These are phyloP conservation scores for Potamilus streckersoni DNA, from an alignment of 1,140 invertebrate species.

Conservation along the genomic window DNA sequence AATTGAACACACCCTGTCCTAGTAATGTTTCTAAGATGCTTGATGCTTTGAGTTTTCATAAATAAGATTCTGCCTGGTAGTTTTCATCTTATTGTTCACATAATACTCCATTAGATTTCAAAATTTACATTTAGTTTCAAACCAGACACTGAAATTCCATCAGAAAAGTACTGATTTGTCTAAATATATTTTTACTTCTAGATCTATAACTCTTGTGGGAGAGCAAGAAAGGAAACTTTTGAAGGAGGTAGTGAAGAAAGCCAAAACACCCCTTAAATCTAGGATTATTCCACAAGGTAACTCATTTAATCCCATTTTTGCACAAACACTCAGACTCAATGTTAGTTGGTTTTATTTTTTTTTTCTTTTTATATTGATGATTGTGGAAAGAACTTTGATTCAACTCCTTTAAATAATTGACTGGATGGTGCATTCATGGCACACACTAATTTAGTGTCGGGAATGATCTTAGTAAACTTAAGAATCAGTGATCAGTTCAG, in stretches of 20 bases:
- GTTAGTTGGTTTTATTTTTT: neutral
- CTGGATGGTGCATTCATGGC: neutral
- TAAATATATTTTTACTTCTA: conserved; percentile 49
- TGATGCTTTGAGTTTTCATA: too few relatives aligned
- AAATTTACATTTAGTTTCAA: too few relatives aligned
- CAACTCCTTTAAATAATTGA: neutral
- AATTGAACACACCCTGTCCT: too few relatives aligned
- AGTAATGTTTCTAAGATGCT: too few relatives aligned
- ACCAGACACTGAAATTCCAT: too few relatives aligned
- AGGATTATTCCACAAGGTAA: conserved; percentile 83
- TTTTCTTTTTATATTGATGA: neutral
- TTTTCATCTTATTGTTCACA: too few relatives aligned
- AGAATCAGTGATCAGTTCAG: neutral
- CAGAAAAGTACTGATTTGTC: neutral
- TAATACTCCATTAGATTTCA: too few relatives aligned
- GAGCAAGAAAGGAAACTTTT: conserved; percentile 91
- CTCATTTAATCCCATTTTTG: too few relatives aligned
- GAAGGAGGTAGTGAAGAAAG: conserved; percentile 91
- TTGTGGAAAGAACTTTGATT: neutral
- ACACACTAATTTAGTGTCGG: neutral
- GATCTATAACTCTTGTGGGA: conserved; percentile 93
- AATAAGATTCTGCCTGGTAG: too few relatives aligned
- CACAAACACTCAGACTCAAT: neutral
- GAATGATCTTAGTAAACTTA: neutral
- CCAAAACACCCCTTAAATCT: conserved; percentile 85